Evolutionary conservation across 2,888 invertebrate genomes (phyloP), one percentile per base, ranked within the genome.

Genomic region (Sphaerophoria rueppellii): DNA sequence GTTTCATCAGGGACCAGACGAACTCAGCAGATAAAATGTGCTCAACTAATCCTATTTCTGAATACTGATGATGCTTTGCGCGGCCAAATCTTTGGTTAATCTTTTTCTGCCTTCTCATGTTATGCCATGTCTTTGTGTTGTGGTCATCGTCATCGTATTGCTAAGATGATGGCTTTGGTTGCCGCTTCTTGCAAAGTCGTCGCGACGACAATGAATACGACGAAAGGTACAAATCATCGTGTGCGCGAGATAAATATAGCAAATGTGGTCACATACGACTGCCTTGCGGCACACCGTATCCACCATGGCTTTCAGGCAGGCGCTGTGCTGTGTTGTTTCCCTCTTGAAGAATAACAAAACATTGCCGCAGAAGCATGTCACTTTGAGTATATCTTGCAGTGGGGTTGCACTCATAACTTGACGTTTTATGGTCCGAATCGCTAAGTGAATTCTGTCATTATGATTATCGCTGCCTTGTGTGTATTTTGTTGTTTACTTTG

Each of bases 391-490:
- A 67, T 63, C 60, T 76, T 50, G 72, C 63, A 57, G 55, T 55
- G 32, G 75, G 71, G 69, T 77, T 81, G 77, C 85, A 73, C 85
- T 85, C 85, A 85, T 85, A 85, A 85, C 77, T 81, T 57, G 81
- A 46, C 69, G 73, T 80, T 80, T 81, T 81, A 85, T 77, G 85
- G 81, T 76, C 73, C 81, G 81, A 81, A 81, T 85, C 77, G 85
- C 81, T 85, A 85, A 85, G 85, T 85, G 85, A 81, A 81, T 85
- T 85, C 85, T 81, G 85, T 85, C 85, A 85, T 85, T 85, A 81
- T 73, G 85, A 85, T 85, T 81, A 81, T 77, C 72, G 81, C 74
- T 71, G 65, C 63, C 63, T 58, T 73, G n/a, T 37, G 34, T 57
- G 9, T 16, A n/a, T 74, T 58, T 78, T 63, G 50, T 63, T 54